Base-by-base conservation (phyloP, 2,888 invertebrate genomes). In the Rhimphoctona megacephalus region DNA sequence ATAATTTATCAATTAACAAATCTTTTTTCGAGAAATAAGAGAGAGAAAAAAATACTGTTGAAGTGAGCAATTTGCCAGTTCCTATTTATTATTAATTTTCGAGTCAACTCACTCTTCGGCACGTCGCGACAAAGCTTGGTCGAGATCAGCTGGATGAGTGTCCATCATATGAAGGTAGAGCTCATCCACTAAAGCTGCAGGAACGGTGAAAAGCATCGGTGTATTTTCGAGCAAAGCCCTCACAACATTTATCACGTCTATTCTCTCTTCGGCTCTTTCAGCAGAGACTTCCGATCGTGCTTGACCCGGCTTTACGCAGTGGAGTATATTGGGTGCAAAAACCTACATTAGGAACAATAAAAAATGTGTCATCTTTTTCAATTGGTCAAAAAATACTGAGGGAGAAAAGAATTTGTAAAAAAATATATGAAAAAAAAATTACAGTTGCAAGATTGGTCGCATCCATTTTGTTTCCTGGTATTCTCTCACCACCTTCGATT, bases 311-410 rank as follows among this genome's bases (percentile, higher is more conserved):
- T 96, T 97, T 89, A 97, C 96, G 91, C 96, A 96, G 92, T 98
- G 98, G 80, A 99, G 96, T 91, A 99, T 97, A 92, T 98, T 99
- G 0, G 99, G 99, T 2, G 99, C 99, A 94, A 99, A 98, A 57
- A 99, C 96, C 94, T 94, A 82, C 0, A 64, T 36, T 19, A 19
- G 25, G n/a, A 54, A 74, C 17, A 25, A 57, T 49, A 2, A 6
- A 69, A 43, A 33, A 78, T 9, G 3, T 52, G 61, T 39, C 11
- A 46, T 67, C 66, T 39, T 64, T 19, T 14, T 61, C 33, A 43
- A 33, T 9, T 0, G 9, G 5, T 11, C 36, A 33, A 39, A 61
- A 43, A 49, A 19, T 25, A 69, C 5, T 67, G 25, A 30, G 25
- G 0, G 14, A 30, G 30, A 11, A 4, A 30, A 66, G 25, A 17